These are phyloP conservation scores for Sakesphorus luctuosus DNA, from an alignment of 2,113 vertebrate genomes.

Conservation along the genomic window DNA sequence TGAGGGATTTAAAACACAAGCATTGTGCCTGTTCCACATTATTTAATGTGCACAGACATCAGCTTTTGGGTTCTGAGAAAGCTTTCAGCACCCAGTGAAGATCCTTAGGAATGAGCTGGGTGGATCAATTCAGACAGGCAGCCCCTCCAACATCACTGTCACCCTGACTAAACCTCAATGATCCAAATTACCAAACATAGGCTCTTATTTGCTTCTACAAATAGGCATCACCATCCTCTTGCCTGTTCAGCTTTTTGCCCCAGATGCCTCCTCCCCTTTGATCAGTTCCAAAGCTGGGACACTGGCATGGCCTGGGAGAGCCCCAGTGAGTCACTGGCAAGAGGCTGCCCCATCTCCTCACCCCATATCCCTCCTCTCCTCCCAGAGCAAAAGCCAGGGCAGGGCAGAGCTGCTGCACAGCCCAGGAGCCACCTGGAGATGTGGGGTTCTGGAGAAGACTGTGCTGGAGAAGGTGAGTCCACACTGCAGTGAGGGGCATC, in stretches of 20 bases:
- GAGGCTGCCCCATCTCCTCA: not conserved
- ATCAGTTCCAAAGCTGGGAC: not conserved
- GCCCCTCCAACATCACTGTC: accelerated
- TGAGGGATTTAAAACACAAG: not conserved
- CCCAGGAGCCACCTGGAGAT: not conserved
- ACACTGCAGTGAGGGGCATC: not conserved
- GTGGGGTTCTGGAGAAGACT: not conserved
- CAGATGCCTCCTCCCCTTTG: not conserved
- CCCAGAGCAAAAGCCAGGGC: not conserved
- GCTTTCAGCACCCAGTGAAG: not conserved
- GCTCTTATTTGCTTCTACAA: not conserved
- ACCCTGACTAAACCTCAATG: not conserved
- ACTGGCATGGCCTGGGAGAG: not conserved
- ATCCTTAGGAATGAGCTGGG: not conserved
- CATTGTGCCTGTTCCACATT: not conserved
- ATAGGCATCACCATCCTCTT: not conserved
- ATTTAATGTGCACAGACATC: not conserved
- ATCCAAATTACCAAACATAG: not conserved
- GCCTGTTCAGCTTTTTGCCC: not conserved
- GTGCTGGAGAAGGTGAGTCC: not conserved
- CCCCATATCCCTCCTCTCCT: not conserved
- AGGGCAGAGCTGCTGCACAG: not conserved
- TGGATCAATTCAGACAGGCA: not conserved
- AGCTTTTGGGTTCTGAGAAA: not conserved
- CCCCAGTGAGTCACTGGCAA: not conserved